A percentile compares a stretch with the other conserved stretches of the same genome.
Evolutionary conservation across 2,797 vertebrate species (phyloP).

Genomic region (Pipistrellus kuhlii): DNA sequence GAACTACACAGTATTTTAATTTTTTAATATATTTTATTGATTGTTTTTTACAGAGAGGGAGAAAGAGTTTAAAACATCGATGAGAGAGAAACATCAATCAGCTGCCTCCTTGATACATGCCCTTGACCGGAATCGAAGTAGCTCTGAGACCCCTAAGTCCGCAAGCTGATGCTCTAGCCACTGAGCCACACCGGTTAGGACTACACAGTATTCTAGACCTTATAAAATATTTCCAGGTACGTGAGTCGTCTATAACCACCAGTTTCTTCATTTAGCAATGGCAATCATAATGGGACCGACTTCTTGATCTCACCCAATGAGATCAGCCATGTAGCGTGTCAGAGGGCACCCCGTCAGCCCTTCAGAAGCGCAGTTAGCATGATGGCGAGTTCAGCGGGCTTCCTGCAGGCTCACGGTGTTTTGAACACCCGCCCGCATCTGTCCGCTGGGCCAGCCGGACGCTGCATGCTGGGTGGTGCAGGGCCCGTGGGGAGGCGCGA

Average conservation of each 20-base stretch:
- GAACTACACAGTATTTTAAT: neutral
- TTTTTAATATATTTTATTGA: too few relatives aligned
- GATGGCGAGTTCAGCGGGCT: neutral
- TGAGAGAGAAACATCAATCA: too few relatives aligned
- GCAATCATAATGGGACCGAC: neutral
- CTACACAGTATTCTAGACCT: neutral
- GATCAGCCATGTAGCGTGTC: neutral
- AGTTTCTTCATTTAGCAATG: neutral
- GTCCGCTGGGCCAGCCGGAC: neutral
- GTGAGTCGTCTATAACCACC: neutral
- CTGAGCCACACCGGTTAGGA: too few relatives aligned
- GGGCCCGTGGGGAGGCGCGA: neutral
- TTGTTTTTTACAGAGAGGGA: too few relatives aligned
- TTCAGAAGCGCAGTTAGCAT: neutral
- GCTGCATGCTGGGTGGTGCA: rapidly evolving
- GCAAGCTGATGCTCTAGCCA: too few relatives aligned
- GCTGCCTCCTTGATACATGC: too few relatives aligned
- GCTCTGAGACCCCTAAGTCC: too few relatives aligned
- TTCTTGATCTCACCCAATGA: neutral
- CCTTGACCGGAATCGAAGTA: too few relatives aligned
- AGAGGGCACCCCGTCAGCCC: neutral
- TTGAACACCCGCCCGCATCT: neutral
- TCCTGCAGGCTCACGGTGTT: neutral
- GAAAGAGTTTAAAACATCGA: too few relatives aligned
- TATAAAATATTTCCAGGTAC: neutral